A percentile compares a stretch with the other conserved stretches of the same genome.
Conservation (phyloP, 2,888 invertebrate genomes). For the Oxycera nigricornis region DNA sequence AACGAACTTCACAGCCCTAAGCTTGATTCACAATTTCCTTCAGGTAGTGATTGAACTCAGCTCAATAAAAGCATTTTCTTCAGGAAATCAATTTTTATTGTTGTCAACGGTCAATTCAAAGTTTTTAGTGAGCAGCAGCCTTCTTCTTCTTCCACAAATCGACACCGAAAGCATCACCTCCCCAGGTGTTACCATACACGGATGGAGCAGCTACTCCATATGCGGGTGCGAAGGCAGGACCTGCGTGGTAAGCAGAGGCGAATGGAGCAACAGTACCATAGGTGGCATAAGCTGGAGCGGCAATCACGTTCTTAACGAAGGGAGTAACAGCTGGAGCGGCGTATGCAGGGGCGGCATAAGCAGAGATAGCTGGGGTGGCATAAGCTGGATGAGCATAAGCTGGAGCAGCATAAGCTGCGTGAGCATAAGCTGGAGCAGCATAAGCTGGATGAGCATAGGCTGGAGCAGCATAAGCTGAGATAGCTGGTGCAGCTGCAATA, state of each 20-base stretch:
- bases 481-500: background rate
- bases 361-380: background rate
- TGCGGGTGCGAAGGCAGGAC: background rate
- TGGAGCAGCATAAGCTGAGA: background rate
- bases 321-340: background rate
- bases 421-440: no score
- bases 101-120: no score
- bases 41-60: no score
- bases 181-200: background rate
- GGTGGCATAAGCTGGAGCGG: background rate
- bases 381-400: no score
- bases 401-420: background rate
- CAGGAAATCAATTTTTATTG: no score
- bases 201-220: background rate
- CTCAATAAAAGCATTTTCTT: no score
- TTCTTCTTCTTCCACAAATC: slow-evolving; percentile 28
- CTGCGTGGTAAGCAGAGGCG: background rate
- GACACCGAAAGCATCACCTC: background rate
- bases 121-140: slow-evolving; percentile 26
- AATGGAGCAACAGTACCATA: slow-evolving; percentile 6
- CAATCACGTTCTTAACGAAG: no score
- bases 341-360: background rate
- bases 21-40: no score
- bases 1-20: no score
- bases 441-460: background rate